Evolutionary conservation across 1,140 invertebrate species (phyloP).

Genomic region (Drosophila pseudoobscura): DNA sequence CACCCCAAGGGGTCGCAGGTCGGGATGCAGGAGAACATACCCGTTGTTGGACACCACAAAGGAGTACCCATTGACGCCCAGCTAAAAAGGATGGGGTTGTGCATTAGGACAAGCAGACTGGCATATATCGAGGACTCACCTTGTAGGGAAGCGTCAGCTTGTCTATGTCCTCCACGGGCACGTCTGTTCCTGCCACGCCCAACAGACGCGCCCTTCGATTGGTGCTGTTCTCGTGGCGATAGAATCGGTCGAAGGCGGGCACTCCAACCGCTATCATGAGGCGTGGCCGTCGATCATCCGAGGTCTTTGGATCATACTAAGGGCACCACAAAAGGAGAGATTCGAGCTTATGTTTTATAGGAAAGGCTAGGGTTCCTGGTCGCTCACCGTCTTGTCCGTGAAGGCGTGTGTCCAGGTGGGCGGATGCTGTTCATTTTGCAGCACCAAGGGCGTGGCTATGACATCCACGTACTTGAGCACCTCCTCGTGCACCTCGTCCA

Average conservation of each 20-base stretch:
- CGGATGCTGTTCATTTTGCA: conserved; percentile 90
- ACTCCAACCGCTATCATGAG: conserved; percentile 93
- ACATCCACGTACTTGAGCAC: conserved; percentile 96
- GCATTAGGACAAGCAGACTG: neutral
- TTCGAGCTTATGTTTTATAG: neutral
- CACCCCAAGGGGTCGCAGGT: conserved; percentile 88
- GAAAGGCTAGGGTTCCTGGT: too few species aligned
- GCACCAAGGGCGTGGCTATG: conserved; percentile 93
- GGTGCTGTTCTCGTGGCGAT: conserved; percentile 85
- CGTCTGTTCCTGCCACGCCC: conserved; percentile 96
- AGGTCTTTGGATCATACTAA: conserved; percentile 83
- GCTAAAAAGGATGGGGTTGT: conserved; percentile 83
- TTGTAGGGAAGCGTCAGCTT: conserved; percentile 93
- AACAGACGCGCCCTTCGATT: conserved; percentile 89
- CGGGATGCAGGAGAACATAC: conserved; percentile 92
- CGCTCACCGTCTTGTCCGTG: conserved; percentile 90
- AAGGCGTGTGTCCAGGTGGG: conserved; percentile 95
- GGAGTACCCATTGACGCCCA: conserved; percentile 97
- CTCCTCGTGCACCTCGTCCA: conserved; percentile 96
- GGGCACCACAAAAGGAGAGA: neutral
- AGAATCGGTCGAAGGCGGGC: conserved; percentile 91
- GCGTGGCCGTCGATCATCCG: conserved; percentile 84
- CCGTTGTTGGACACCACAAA: conserved; percentile 99
- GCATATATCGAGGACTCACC: conserved; percentile 62
- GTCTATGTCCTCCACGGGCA: conserved; percentile 95